Percentiles rank a stretch among this genome's conserved stretches.
Conservation (phyloP, 2,113 vertebrate species). For the Rhombomys opimus region DNA sequence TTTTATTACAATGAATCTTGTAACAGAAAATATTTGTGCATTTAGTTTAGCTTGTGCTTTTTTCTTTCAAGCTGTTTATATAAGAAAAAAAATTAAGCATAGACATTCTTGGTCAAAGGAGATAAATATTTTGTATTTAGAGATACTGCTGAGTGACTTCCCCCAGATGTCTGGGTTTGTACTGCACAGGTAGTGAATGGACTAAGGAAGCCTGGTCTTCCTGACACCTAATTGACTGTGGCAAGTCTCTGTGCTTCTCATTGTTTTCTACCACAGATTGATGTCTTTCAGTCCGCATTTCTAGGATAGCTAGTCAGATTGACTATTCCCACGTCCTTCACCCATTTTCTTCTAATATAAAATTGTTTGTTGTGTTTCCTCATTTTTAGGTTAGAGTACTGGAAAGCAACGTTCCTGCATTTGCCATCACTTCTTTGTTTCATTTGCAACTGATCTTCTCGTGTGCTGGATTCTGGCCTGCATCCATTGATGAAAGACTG, state of each 20-base stretch:
- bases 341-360: neutral
- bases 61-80: neutral
- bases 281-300: slow-evolving; percentile 19
- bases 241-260: neutral
- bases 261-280: neutral
- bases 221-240: neutral
- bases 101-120: neutral
- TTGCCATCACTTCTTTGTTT: neutral
- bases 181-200: neutral
- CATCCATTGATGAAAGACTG: neutral
- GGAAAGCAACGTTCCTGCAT: neutral
- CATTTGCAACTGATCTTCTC: neutral
- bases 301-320: neutral
- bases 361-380: neutral
- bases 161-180: neutral
- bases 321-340: neutral
- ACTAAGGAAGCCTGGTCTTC: neutral
- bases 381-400: neutral
- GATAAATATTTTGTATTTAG: slow-evolving; percentile 35
- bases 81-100: neutral
- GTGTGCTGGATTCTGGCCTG: neutral
- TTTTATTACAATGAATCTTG: slow-evolving; percentile 25
- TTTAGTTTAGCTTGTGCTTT: neutral
- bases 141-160: neutral
- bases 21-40: slow-evolving; percentile 27